Evolutionary conservation across 2,113 vertebrate genomes (phyloP).

Genomic region (Phylloscopus whistleri): DNA sequence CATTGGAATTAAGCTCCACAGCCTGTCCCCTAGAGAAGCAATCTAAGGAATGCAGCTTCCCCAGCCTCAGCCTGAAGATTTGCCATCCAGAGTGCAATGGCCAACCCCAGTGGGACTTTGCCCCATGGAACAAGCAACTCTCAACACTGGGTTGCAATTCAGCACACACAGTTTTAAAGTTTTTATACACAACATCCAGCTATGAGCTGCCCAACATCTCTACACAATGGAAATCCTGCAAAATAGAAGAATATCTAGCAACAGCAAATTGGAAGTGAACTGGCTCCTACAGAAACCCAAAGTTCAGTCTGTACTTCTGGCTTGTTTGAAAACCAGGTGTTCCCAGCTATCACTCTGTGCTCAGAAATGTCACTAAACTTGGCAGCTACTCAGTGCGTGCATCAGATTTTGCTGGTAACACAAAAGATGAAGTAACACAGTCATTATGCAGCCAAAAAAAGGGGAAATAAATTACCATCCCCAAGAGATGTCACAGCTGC

Average conservation of each 20-base stretch:
- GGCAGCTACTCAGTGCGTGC: background rate
- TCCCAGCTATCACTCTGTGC: background rate
- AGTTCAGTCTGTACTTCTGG: background rate
- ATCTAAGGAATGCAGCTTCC: background rate
- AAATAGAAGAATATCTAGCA: background rate
- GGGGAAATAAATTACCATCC: background rate
- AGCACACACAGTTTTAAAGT: fast-evolving
- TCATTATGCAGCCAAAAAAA: background rate
- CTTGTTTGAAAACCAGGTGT: background rate
- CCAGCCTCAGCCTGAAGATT: background rate
- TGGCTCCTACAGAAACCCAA: background rate
- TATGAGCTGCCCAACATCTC: background rate
- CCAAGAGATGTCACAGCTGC: background rate
- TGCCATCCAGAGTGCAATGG: background rate
- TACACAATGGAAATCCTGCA: background rate
- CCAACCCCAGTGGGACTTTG: background rate
- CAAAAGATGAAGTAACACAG: background rate
- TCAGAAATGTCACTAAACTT: background rate
- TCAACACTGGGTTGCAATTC: background rate
- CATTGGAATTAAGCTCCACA: background rate
- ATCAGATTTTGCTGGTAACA: background rate
- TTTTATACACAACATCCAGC: background rate
- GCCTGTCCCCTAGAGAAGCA: background rate
- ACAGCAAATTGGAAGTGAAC: background rate
- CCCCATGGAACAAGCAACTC: fast-evolving